These are phyloP conservation scores for Acanthoscelides obtectus DNA, from an alignment of 2,888 invertebrate species.

Conservation along the genomic window DNA sequence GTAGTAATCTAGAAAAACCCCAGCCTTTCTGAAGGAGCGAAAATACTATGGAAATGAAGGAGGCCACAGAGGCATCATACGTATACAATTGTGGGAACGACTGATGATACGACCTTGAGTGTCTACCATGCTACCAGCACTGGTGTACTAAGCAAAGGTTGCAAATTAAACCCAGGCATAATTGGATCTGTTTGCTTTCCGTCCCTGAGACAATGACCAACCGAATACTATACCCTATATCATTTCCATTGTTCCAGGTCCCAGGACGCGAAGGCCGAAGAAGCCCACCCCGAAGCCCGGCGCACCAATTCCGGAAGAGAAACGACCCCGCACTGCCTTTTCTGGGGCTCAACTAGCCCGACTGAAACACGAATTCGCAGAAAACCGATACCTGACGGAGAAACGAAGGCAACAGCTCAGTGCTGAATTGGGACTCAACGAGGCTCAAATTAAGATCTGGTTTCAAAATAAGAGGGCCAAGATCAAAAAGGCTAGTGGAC, in stretches of 20 bases:
- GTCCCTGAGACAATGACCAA: no score
- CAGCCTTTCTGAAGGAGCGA: no score
- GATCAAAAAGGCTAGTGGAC: slow-evolving; percentile 87
- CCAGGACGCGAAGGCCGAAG: slow-evolving; percentile 55
- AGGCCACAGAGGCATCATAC: no score
- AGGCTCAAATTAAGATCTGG: slow-evolving; percentile 97
- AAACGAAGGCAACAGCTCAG: slow-evolving; percentile 84
- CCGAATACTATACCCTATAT: background rate
- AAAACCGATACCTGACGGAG: slow-evolving; percentile 91
- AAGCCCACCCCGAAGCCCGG: slow-evolving; percentile 47
- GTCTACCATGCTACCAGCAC: no score
- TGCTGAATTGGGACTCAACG: slow-evolving; percentile 86
- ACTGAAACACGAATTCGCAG: slow-evolving; percentile 89
- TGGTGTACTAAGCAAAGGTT: no score
- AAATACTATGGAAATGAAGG: no score
- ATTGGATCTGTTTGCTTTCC: no score
- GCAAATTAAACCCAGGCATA: no score
- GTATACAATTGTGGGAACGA: no score
- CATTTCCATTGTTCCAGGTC: slow-evolving; percentile 48
- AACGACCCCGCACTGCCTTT: slow-evolving; percentile 93
- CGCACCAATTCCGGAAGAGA: slow-evolving; percentile 59
- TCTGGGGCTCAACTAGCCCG: slow-evolving; percentile 88
- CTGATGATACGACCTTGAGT: no score
- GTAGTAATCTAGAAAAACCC: no score
- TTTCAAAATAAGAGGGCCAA: slow-evolving; percentile 96